Percentiles rank a stretch among this genome's conserved stretches.
Conservation (phyloP, 2,888 invertebrate genomes). For the Melanchra persicariae region DNA sequence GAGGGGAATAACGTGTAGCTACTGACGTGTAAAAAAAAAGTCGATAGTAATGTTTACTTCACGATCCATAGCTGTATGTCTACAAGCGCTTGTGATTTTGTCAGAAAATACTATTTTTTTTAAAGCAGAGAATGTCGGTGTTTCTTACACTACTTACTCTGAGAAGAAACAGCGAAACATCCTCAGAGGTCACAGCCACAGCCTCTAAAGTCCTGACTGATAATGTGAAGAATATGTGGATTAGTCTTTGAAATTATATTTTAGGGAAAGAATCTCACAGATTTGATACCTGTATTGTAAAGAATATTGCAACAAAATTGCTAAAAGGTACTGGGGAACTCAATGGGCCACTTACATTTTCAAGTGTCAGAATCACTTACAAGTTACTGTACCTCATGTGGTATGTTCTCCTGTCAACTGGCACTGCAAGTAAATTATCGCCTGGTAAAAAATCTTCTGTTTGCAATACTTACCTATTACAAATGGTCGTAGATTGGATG, state of each 20-base stretch:
- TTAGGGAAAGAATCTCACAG: neutral
- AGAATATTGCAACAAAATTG: neutral
- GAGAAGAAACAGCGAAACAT: neutral
- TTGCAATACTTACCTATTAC: slow-evolving; percentile 16
- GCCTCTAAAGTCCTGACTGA: neutral
- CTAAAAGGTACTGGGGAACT: neutral
- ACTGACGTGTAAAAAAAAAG: neutral
- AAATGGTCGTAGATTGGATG: slow-evolving; percentile 11
- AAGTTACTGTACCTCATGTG: too few relatives aligned
- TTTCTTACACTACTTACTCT: neutral
- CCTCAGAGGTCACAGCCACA: neutral
- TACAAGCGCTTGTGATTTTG: neutral
- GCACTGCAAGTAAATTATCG: slow-evolving; percentile 5
- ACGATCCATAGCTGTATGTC: neutral
- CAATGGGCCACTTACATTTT: neutral
- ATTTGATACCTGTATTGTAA: neutral
- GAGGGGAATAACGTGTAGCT: neutral
- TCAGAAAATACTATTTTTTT: neutral
- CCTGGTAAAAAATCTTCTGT: slow-evolving; percentile 12
- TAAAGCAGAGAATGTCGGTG: neutral
- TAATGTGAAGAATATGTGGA: neutral
- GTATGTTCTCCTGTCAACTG: neutral
- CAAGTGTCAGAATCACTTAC: neutral
- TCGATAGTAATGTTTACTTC: neutral
- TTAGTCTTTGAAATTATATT: neutral